Percentiles rank a stretch among this genome's conserved stretches.
These are phyloP conservation scores for Synergus itoensis DNA, from an alignment of 2,888 invertebrate species.

Conservation along the genomic window DNA sequence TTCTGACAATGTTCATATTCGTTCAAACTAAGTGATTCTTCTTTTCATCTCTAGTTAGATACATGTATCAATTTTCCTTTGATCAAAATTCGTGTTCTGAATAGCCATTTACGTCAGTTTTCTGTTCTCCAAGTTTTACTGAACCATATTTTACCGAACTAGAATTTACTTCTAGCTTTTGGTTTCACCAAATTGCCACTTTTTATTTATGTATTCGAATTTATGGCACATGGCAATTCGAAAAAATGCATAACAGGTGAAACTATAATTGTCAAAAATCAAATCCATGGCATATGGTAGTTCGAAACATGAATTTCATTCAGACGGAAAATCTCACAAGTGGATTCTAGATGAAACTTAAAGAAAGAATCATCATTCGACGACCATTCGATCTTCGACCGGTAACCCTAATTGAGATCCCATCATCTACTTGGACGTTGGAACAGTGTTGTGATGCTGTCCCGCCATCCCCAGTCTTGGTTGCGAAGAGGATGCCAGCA, in stretches of 20 bases:
- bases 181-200: too few relatives aligned
- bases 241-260: too few relatives aligned
- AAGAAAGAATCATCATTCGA: constrained; percentile 8
- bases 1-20: constrained; percentile 27
- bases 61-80: neutral
- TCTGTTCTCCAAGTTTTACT: too few relatives aligned
- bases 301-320: neutral
- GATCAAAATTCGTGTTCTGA: neutral
- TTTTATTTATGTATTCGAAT: too few relatives aligned
- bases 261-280: neutral
- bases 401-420: constrained; percentile 11
- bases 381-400: constrained; percentile 47
- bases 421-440: constrained; percentile 76
- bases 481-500: constrained; percentile 78
- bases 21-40: constrained; percentile 22
- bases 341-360: neutral
- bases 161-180: too few relatives aligned
- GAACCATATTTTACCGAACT: too few relatives aligned
- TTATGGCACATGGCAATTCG: too few relatives aligned
- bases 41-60: constrained; percentile 17
- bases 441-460: constrained; percentile 68
- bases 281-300: neutral
- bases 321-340: neutral
- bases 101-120: too few relatives aligned
- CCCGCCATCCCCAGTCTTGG: constrained; percentile 75